These are phyloP conservation scores for Oxyruncus cristatus DNA, from an alignment of 2,113 vertebrate genomes.

Conservation along the genomic window DNA sequence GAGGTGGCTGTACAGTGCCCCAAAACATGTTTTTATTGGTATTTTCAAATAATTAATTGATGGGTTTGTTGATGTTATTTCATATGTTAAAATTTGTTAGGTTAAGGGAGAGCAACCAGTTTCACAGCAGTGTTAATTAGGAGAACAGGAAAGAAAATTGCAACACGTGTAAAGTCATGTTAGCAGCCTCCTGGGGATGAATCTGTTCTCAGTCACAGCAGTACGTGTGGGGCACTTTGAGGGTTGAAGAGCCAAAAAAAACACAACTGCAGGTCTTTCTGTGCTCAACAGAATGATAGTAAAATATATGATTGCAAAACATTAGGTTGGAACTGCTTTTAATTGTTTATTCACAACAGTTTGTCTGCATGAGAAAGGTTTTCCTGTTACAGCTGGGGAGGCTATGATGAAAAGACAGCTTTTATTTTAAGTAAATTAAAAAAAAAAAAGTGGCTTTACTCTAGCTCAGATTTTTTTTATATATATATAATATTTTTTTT, in stretches of 20 bases:
- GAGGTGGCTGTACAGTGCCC: not conserved
- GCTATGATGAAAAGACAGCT: not conserved
- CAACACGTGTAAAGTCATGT: not conserved
- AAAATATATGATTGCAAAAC: not conserved
- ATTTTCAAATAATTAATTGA: slow-evolving; percentile 1
- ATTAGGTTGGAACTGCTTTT: not conserved
- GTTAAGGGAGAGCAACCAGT: not conserved
- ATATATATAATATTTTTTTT: no score
- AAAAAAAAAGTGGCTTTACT: not conserved
- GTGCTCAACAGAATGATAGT: not conserved
- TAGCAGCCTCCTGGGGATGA: not conserved
- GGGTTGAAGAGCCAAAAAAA: not conserved
- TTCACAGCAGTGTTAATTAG: not conserved
- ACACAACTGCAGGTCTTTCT: not conserved
- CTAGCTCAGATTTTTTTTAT: not conserved
- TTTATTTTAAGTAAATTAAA: not conserved
- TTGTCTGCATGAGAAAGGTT: not conserved
- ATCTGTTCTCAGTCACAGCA: not conserved
- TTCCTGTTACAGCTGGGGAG: not conserved
- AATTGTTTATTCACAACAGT: not conserved
- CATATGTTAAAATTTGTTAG: not conserved
- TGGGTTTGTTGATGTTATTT: not conserved
- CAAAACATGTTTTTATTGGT: not conserved
- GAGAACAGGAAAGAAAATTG: not conserved
- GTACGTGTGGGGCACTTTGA: not conserved